Conservation (phyloP, 2,888 invertebrate species). For the Luperina nickerlii region DNA sequence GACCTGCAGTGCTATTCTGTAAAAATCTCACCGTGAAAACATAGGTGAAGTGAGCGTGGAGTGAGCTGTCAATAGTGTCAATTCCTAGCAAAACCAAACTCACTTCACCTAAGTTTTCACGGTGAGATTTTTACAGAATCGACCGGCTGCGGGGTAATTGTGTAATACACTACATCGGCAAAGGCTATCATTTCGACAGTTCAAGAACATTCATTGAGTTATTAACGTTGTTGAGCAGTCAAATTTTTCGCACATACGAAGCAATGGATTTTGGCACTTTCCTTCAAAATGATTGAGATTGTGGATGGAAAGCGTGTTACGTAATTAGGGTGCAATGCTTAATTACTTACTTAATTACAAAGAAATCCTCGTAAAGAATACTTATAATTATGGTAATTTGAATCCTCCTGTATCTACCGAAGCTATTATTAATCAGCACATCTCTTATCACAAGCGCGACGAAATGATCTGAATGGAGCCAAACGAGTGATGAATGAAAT, state of each 20-base stretch:
- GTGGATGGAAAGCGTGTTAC: background rate
- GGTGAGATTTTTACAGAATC: too few relatives aligned
- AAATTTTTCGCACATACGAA: background rate
- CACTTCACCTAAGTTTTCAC: too few relatives aligned
- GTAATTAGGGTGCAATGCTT: background rate
- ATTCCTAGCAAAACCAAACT: too few relatives aligned
- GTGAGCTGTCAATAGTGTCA: too few relatives aligned
- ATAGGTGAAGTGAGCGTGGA: too few relatives aligned
- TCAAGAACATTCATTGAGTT: background rate
- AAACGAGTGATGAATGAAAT: conserved; percentile 73
- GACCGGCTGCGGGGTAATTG: too few relatives aligned
- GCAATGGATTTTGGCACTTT: background rate
- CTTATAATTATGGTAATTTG: background rate
- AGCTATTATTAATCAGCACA: conserved; percentile 39
- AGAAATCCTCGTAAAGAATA: background rate
- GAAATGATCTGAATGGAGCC: conserved; percentile 65
- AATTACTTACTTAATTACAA: background rate
- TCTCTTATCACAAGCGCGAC: conserved; percentile 26
- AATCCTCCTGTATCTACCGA: conserved; percentile 9
- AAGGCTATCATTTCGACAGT: background rate
- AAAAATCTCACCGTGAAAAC: too few relatives aligned
- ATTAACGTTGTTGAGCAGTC: background rate
- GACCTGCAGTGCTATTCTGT: too few relatives aligned
- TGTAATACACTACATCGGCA: background rate
- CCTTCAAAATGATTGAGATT: background rate